These are phyloP conservation scores for Atethmia centrago DNA, from an alignment of 2,888 invertebrate genomes.

Conservation along the genomic window DNA sequence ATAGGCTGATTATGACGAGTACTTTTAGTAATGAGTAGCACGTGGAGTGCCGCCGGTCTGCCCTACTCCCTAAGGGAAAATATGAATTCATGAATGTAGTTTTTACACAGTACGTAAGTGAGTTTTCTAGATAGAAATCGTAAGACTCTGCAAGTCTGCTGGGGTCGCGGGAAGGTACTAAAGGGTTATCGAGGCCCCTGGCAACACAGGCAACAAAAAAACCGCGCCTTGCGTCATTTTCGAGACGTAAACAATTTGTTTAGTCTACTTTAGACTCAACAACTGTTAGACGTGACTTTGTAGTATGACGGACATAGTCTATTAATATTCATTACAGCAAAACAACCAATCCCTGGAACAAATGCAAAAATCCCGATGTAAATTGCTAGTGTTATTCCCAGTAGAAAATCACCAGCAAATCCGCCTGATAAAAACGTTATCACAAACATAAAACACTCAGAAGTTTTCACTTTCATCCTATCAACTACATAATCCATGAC, in stretches of 20 bases:
- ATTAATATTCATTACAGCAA: not conserved
- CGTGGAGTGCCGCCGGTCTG: not conserved
- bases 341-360: not conserved
- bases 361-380: not conserved
- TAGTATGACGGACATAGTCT: not conserved
- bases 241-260: conserved; percentile 20
- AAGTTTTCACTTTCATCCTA: conserved; percentile 54
- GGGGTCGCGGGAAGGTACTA: no score
- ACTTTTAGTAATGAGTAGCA: not conserved
- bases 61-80: not conserved
- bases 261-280: conserved; percentile 18
- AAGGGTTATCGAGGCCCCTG: no score
- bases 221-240: conserved; percentile 1
- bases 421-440: conserved; percentile 7
- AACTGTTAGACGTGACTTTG: not conserved
- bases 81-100: not conserved
- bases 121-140: not conserved
- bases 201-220: no score
- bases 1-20: no score
- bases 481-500: conserved; percentile 24
- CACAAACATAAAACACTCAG: not conserved
- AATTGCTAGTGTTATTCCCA: not conserved
- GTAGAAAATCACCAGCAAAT: not conserved
- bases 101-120: not conserved
- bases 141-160: no score